These are phyloP conservation scores for Sebastes schlegelii DNA, from an alignment of 2,113 vertebrate genomes.

Conservation along the genomic window DNA sequence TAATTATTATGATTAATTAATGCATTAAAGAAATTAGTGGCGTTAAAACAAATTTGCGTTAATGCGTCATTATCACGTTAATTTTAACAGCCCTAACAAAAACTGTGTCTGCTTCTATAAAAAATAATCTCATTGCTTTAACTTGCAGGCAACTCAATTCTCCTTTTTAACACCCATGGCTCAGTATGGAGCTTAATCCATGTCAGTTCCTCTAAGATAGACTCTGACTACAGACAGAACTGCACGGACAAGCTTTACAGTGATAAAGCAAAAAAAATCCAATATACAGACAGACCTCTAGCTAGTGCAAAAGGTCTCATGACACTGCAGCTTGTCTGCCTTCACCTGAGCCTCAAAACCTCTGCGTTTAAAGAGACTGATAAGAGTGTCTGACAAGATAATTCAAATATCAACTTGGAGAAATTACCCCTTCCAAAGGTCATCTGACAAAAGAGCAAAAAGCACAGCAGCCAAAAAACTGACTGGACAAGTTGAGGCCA, in stretches of 20 bases:
- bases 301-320: slow-evolving; percentile 38
- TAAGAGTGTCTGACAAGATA: slow-evolving; percentile 5
- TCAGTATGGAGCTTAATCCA: slow-evolving; percentile 50
- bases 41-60: too few relatives aligned
- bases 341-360: slow-evolving; percentile 35
- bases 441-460: neutral
- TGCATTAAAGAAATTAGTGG: too few relatives aligned
- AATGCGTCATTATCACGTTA: too few relatives aligned
- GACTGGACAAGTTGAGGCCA: slow-evolving; percentile 20
- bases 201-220: slow-evolving; percentile 42
- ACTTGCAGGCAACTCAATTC: slow-evolving; percentile 30
- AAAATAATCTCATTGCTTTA: slow-evolving; percentile 1
- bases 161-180: slow-evolving; percentile 9
- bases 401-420: slow-evolving; percentile 23
- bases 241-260: slow-evolving; percentile 39
- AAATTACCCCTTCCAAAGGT: slow-evolving; percentile 46
- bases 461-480: slow-evolving; percentile 19
- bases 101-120: neutral
- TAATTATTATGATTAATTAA: too few relatives aligned
- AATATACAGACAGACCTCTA: slow-evolving; percentile 30
- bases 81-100: too few relatives aligned
- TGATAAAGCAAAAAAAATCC: slow-evolving; percentile 43
- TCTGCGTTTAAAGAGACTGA: slow-evolving; percentile 13
- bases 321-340: slow-evolving; percentile 34
- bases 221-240: slow-evolving; percentile 29